A percentile compares a stretch with the other conserved stretches of the same genome.
Conservation (phyloP, 2,797 vertebrate genomes). For the Simalia tracyae region DNA sequence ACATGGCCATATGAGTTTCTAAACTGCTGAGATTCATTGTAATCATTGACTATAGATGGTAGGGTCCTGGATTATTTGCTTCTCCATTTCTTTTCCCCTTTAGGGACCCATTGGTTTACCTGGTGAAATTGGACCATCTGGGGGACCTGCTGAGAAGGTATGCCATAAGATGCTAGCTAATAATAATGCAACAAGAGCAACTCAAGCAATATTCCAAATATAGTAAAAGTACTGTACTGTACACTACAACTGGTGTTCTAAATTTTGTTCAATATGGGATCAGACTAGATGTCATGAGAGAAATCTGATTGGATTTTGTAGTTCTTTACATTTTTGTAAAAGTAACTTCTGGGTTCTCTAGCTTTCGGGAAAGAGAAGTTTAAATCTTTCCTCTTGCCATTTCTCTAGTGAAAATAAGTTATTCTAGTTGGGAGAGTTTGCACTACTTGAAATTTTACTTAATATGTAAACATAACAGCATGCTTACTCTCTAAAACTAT, state of each 20-base stretch:
- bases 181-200: neutral
- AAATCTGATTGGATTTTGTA: neutral
- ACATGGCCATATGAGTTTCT: neutral
- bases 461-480: neutral
- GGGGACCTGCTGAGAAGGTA: constrained; percentile 92
- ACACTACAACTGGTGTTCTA: neutral
- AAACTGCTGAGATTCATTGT: neutral
- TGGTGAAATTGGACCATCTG: constrained; percentile 82
- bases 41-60: neutral
- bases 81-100: constrained; percentile 19
- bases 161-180: constrained; percentile 31
- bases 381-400: neutral
- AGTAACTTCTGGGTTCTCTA: neutral
- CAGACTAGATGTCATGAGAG: neutral
- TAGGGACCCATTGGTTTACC: constrained; percentile 85
- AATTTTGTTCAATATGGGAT: neutral
- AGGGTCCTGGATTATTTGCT: neutral
- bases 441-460: neutral
- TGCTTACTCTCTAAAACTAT: neutral
- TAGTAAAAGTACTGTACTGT: neutral
- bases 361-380: neutral
- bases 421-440: neutral
- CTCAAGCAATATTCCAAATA: constrained; percentile 15
- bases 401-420: neutral
- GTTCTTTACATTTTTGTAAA: neutral